Evolutionary conservation across 2,113 vertebrate species (phyloP).

Genomic region (Genyomyrus donnyi): DNA sequence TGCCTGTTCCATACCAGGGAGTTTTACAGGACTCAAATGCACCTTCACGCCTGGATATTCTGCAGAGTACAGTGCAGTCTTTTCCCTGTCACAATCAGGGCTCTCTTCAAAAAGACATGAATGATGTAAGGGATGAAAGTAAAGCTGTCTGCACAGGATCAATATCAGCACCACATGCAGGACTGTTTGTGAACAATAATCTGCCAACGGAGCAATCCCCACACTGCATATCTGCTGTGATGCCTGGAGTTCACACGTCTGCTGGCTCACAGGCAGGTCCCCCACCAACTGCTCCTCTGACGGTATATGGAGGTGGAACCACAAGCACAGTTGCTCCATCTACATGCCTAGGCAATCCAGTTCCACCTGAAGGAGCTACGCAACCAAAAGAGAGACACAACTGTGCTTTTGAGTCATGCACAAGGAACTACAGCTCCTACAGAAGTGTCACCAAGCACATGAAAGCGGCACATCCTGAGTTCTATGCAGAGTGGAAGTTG

Average conservation of each 20-base stretch:
- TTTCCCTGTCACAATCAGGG: slow-evolving; percentile 12
- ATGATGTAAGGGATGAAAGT: slow-evolving; percentile 24
- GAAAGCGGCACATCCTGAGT: slow-evolving; percentile 82
- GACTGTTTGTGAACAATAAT: slow-evolving; percentile 24
- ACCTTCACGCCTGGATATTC: slow-evolving; percentile 23
- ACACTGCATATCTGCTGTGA: slow-evolving; percentile 23
- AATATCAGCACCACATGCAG: slow-evolving; percentile 22
- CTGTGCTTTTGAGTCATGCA: slow-evolving; percentile 79
- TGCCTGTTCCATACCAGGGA: slow-evolving; percentile 38
- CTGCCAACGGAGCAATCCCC: slow-evolving; percentile 20
- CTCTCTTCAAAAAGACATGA: slow-evolving; percentile 30
- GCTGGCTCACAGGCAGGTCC: slow-evolving; percentile 45
- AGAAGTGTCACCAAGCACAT: slow-evolving; percentile 92
- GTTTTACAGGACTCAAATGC: slow-evolving; percentile 30
- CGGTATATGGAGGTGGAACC: slow-evolving; percentile 26
- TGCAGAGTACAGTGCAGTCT: slow-evolving; percentile 35
- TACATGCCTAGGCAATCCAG: slow-evolving; percentile 10
- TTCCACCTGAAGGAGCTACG: slow-evolving; percentile 21
- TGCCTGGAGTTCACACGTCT: slow-evolving; percentile 25
- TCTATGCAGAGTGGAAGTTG: slow-evolving; percentile 81
- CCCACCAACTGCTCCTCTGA: slow-evolving; percentile 30
- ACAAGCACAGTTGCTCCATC: slow-evolving; percentile 32
- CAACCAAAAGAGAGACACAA: slow-evolving; percentile 62
- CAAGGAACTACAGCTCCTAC: slow-evolving; percentile 78
- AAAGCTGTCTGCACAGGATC: slow-evolving; percentile 23